These are phyloP conservation scores for Dicaeum eximium DNA, from an alignment of 2,113 vertebrate species.

Conservation along the genomic window DNA sequence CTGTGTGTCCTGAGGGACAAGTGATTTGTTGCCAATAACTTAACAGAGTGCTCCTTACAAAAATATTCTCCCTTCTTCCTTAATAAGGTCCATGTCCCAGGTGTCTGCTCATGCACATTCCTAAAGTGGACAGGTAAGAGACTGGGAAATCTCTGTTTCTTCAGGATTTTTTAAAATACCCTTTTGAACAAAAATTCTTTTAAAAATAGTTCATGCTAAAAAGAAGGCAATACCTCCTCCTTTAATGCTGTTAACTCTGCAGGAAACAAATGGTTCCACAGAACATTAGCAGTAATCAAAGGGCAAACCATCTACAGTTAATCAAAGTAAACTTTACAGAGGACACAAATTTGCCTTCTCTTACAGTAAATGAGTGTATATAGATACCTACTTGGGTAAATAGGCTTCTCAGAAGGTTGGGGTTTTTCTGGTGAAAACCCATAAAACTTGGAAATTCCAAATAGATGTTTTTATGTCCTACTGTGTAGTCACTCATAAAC, in stretches of 20 bases:
- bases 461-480: neutral
- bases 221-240: neutral
- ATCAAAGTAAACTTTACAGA: neutral
- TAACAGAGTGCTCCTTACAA: neutral
- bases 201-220: neutral
- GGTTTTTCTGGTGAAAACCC: neutral
- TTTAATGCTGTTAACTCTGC: neutral
- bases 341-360: neutral
- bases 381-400: neutral
- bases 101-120: neutral
- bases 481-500: neutral
- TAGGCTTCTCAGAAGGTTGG: neutral
- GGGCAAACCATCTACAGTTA: neutral
- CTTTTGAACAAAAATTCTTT: neutral
- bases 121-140: neutral
- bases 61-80: neutral
- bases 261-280: neutral
- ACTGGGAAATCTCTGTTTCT: neutral
- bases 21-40: neutral
- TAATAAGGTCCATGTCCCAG: neutral
- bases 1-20: neutral
- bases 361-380: neutral
- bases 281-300: constrained; percentile 4
- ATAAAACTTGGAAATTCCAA: constrained; percentile 9
- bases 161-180: neutral